These are phyloP conservation scores for Maccullochella peelii DNA, from an alignment of 2,113 vertebrate species.

Conservation along the genomic window DNA sequence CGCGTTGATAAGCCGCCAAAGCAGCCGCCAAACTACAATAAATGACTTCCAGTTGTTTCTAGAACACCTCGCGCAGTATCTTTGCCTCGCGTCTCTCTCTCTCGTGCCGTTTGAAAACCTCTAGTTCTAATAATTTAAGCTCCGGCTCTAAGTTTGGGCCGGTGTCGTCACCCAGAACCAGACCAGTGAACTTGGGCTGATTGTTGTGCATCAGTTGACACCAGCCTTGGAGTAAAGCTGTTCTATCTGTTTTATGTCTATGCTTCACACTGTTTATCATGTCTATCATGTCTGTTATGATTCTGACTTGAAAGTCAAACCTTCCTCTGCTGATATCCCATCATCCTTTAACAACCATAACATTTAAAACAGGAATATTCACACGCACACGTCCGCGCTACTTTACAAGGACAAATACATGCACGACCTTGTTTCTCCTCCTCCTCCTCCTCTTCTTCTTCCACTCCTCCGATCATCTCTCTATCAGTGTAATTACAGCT, in stretches of 20 bases:
- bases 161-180: too few relatives aligned
- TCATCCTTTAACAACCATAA: slow-evolving; percentile 30
- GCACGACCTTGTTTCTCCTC: slow-evolving; percentile 70
- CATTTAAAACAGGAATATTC: slow-evolving; percentile 47
- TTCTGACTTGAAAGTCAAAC: slow-evolving; percentile 49
- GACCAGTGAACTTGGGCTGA: too few relatives aligned
- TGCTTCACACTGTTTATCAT: neutral
- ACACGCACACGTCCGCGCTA: slow-evolving; percentile 5
- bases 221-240: neutral
- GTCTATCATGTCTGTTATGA: neutral
- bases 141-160: neutral
- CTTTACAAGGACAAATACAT: slow-evolving; percentile 67
- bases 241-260: neutral
- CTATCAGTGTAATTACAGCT: slow-evolving; percentile 77
- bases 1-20: neutral
- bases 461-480: slow-evolving; percentile 68
- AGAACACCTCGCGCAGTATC: neutral
- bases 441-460: slow-evolving; percentile 38
- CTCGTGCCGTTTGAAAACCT: neutral
- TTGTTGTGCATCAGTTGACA: too few relatives aligned
- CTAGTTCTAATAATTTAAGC: neutral
- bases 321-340: slow-evolving; percentile 2
- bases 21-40: neutral
- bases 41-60: neutral
- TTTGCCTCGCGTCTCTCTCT: neutral